Evolutionary conservation across 92 coral and sea anemone genomes (phyloP).

Genomic region (Zoanthus sociatus): DNA sequence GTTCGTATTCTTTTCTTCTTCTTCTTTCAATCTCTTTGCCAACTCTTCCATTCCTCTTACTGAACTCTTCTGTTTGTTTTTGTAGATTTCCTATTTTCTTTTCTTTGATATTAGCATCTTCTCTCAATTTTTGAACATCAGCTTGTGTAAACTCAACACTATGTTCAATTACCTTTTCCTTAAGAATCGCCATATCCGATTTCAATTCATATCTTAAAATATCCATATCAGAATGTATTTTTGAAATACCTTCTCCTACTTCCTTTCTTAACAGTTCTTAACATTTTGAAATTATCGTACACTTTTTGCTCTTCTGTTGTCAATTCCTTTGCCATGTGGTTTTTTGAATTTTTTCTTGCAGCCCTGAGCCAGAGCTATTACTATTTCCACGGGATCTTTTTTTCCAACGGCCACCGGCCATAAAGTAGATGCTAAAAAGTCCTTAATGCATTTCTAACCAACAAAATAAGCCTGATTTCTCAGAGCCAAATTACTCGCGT

Average conservation of each 20-base stretch:
- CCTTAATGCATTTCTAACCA: neutral
- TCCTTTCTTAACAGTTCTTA: neutral
- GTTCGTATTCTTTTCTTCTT: neutral
- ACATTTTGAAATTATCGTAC: neutral
- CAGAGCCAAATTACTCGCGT: neutral
- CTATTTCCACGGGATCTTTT: slow-evolving; percentile 9
- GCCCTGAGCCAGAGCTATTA: slow-evolving; percentile 13
- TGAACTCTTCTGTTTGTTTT: neutral
- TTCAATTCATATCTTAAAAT: neutral
- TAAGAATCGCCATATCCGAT: neutral
- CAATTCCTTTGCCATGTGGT: neutral
- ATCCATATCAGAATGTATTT: neutral
- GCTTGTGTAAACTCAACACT: slow-evolving; percentile 5
- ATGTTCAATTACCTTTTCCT: neutral
- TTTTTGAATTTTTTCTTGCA: neutral
- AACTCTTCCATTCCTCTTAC: neutral
- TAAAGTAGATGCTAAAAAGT: neutral
- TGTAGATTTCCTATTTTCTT: neutral
- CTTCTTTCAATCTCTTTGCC: neutral
- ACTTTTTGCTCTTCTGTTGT: neutral
- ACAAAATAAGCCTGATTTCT: neutral
- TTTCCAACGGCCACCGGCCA: slow-evolving; percentile 16
- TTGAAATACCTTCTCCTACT: neutral
- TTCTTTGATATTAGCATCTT: neutral
- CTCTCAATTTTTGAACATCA: neutral